Base-by-base conservation (phyloP, 2,888 invertebrate genomes). In the Leptinotarsa rubiginosa region DNA sequence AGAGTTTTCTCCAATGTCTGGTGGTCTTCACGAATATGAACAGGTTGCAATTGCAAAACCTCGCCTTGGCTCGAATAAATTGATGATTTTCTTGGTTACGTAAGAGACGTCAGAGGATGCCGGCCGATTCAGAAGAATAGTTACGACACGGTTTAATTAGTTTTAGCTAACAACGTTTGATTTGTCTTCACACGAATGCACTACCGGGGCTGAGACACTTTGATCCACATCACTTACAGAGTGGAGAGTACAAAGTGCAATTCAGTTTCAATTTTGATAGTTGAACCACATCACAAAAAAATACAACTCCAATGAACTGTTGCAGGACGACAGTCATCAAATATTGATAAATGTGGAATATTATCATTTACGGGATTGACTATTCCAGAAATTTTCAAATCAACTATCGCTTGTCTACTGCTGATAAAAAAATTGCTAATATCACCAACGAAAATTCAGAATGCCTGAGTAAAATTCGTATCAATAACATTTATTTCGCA, bases 31-130 rank as follows among this genome's bases (percentile, higher is more conserved):
- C 62, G 16, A 25, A 22, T 56, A 56, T 22, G 56, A 62, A 62
- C 62, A 62, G 62, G 62, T 62, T 62, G 62, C 18, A 41, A 5
- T 70, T 70, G 5, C 65, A 65, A 65, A 70, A 70, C 4, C 3
- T 65, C 47, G 65, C 65, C 70, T 71, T 71, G 70, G 62, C 31
- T 65, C 22, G 31, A 49, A 52, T 49, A 22, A 50, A 47, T 31
- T 50, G 67, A 54, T 31, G 12, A 10, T 13, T 67, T n/a, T 52
- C 50, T 16, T 18, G 25, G 50, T 67, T 49, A 31, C 47, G 50
- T 20, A 50, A 54, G 31, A 22, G 52, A 65, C 22, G 50, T 47
- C 66, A 66, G 15, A 41, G 18, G 52, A n/a, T 69, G 31, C 49
- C 69, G 2, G 50, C 18, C 41, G 18, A 31, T 31, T 54, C 41